Evolutionary conservation across 2,888 invertebrate genomes (phyloP).

Genomic region (Disparrhopalites patrizii): DNA sequence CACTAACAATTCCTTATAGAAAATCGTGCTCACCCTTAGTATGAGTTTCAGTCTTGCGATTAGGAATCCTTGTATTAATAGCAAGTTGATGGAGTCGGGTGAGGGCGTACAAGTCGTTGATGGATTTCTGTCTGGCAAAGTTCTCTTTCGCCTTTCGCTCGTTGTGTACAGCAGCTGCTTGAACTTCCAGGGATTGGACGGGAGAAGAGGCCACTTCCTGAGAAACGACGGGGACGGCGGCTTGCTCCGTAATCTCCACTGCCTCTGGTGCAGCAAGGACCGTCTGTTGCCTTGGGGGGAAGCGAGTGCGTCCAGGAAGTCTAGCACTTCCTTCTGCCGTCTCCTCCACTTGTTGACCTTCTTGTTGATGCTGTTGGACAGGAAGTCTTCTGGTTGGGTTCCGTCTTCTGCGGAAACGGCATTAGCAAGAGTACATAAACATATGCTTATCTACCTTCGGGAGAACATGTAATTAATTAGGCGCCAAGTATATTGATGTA

Average conservation of each 20-base stretch:
- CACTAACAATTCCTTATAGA: too few relatives aligned
- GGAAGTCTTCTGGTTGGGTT: constrained; percentile 7
- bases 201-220: not conserved
- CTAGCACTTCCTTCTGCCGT: not conserved
- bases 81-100: constrained; percentile 47
- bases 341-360: constrained; percentile 11
- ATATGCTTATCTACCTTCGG: too few relatives aligned
- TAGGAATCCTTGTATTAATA: constrained; percentile 43
- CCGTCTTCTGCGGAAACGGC: constrained; percentile 8
- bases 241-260: not conserved
- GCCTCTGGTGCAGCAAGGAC: not conserved
- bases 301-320: constrained; percentile 23
- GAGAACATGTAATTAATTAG: too few relatives aligned
- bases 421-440: not conserved
- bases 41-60: constrained; percentile 22
- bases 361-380: not conserved
- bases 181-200: constrained; percentile 14
- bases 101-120: constrained; percentile 46
- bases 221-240: not conserved
- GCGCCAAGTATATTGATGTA: too few relatives aligned
- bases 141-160: constrained; percentile 40
- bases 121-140: constrained; percentile 43
- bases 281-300: constrained; percentile 26
- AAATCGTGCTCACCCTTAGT: too few relatives aligned
- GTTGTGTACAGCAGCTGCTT: constrained; percentile 1